Conservation (phyloP, 2,113 vertebrate genomes). For the Lampris incognitus region DNA sequence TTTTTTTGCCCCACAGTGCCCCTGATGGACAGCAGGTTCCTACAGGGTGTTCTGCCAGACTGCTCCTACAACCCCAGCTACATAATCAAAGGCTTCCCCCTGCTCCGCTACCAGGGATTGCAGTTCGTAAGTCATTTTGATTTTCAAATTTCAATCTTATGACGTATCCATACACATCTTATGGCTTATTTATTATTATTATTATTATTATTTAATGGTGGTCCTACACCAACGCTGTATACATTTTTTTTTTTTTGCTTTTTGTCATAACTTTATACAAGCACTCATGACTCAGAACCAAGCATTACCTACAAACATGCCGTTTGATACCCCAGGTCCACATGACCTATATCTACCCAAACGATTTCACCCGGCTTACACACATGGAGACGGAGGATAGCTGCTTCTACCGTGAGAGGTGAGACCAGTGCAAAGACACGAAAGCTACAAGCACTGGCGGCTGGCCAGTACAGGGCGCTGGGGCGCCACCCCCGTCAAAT, state of each 20-base stretch:
- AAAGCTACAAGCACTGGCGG: too few species aligned
- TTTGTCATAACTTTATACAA: background rate
- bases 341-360: constrained; percentile 92
- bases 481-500: too few species aligned
- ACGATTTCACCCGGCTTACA: constrained; percentile 93
- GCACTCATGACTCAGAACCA: background rate
- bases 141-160: background rate
- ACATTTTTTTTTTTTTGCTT: background rate
- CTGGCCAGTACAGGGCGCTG: too few species aligned
- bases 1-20: constrained; percentile 82
- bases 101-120: constrained; percentile 93
- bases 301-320: background rate
- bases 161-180: background rate
- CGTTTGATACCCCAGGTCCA: constrained; percentile 82
- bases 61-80: constrained; percentile 93
- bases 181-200: too few species aligned
- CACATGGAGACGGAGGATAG: constrained; percentile 93
- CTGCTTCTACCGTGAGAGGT: constrained; percentile 92
- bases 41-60: constrained; percentile 85
- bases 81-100: constrained; percentile 83
- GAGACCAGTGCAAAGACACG: constrained; percentile 13
- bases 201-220: background rate
- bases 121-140: constrained; percentile 89
- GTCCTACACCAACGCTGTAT: background rate
- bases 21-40: constrained; percentile 81